Base-by-base conservation (phyloP, 2,113 vertebrate genomes). In the Cathartes aura region DNA sequence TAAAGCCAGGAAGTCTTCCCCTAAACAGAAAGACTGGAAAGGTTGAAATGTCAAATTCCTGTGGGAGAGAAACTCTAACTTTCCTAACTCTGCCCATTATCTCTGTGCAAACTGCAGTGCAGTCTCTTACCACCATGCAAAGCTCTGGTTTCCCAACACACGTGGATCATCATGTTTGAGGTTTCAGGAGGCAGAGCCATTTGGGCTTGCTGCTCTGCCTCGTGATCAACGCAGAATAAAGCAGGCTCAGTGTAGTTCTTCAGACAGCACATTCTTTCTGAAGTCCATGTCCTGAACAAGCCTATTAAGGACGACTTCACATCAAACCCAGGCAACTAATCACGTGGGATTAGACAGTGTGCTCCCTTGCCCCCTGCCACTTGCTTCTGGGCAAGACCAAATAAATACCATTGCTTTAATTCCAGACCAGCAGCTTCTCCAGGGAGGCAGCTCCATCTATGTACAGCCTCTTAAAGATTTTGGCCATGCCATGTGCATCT, bases 261-360 rank as follows among this genome's bases (percentile, higher is more conserved):
- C 89, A 82, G 84, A 72, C 67, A 93, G 56, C 48, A 80, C 14
- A 45, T 32, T 95, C 95, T 67, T 96, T 87, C 83, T 76, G 82
- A 87, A 90, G 90, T 43, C 59, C 5, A 2, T 82, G 74, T 73
- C 85, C 87, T 86, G 75, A 67, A 58, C 42, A 81, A 26, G 36
- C 62, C 87, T 66, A 29, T 40, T 83, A 64, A 87, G 64, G 83
- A 80, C 38, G 27, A 93, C 75, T 91, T 86, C 53, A 72, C 90
- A 93, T 74, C 78, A 91, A 97, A 93, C 59, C 38, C 91, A 60
- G 76, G 89, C 56, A 91, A 90, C 45, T 59, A 73, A 93, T 88
- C 63, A 59, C 83, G 83, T 74, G 67, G 74, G 63, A 40, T 70
- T 81, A 92, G 50, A 67, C 62, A 82, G 43, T 8, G 72, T 73